phyloP scores from a whole-genome alignment of 2,888 invertebrate genomes.

The Drosophila putrida region DNA sequence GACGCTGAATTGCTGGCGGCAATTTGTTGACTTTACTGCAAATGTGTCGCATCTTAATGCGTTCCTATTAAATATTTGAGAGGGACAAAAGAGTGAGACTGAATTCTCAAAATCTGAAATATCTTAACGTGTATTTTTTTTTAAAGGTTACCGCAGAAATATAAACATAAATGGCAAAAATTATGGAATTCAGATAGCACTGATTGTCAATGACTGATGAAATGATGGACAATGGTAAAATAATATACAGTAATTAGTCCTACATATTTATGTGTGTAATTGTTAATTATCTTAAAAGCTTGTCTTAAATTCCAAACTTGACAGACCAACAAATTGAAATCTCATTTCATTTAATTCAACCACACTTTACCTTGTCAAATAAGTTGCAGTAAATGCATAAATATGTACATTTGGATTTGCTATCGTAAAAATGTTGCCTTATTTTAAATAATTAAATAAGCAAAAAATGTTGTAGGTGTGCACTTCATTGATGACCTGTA shows the following conservation, averaged over 20 bases:
- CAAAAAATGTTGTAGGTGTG: constrained; percentile 55
- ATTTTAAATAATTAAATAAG: constrained; percentile 74
- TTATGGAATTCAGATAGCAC: no score
- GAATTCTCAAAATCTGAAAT: constrained; percentile 19
- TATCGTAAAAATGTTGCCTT: constrained; percentile 47
- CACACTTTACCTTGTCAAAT: constrained; percentile 14
- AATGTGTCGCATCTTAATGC: constrained; percentile 79
- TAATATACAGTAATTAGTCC: no score
- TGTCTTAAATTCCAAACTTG: neutral
- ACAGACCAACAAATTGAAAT: constrained; percentile 32
- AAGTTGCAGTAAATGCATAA: neutral
- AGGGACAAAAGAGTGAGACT: constrained; percentile 28
- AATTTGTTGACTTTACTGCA: constrained; percentile 80
- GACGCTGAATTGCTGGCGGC: constrained; percentile 63
- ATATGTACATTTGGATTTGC: neutral
- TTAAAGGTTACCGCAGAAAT: no score
- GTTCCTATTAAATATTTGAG: constrained; percentile 74
- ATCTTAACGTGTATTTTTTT: neutral
- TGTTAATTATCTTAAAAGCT: neutral
- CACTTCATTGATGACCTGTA: constrained; percentile 65
- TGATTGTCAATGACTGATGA: no score
- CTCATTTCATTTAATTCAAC: constrained; percentile 39
- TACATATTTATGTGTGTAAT: neutral
- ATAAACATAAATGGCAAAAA: no score
- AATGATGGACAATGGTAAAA: no score